Conservation (phyloP, 1,140 invertebrate species). For the Hetaerina americana region DNA sequence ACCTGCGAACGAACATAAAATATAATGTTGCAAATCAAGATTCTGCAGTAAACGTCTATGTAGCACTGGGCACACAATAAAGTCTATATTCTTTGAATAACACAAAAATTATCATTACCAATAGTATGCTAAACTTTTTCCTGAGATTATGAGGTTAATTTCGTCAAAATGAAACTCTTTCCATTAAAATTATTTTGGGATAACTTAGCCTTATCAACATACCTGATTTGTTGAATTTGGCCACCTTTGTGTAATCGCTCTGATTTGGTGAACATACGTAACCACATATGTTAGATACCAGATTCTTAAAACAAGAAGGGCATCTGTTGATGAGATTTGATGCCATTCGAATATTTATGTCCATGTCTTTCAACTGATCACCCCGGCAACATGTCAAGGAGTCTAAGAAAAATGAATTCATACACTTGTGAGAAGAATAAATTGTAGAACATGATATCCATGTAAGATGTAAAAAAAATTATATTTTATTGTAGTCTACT, state of each 20-base stretch:
- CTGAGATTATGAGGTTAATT: not conserved
- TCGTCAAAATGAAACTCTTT: not conserved
- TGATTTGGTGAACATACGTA: constrained; percentile 47
- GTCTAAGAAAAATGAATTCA: too few relatives aligned
- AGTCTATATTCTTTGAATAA: not conserved
- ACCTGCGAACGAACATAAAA: too few relatives aligned
- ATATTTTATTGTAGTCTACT: too few relatives aligned
- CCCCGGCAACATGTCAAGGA: constrained; percentile 38
- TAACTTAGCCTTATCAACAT: constrained; percentile 15
- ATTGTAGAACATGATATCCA: too few relatives aligned
- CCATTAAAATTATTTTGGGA: not conserved
- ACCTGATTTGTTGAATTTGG: constrained; percentile 16
- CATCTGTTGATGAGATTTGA: constrained; percentile 43
- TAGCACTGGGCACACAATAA: not conserved
- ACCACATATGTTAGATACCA: constrained; percentile 41
- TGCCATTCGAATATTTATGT: constrained; percentile 30
- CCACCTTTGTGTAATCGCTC: constrained; percentile 32
- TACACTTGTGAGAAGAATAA: too few relatives aligned
- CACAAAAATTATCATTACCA: not conserved
- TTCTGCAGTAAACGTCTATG: too few relatives aligned
- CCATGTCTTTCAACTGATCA: constrained; percentile 32
- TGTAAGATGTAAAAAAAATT: too few relatives aligned
- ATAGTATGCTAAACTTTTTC: not conserved
- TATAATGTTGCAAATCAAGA: too few relatives aligned
- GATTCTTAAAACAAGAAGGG: constrained; percentile 42